Conservation (phyloP, 2,113 vertebrate species). For the Paradoxurus hermaphroditus region DNA sequence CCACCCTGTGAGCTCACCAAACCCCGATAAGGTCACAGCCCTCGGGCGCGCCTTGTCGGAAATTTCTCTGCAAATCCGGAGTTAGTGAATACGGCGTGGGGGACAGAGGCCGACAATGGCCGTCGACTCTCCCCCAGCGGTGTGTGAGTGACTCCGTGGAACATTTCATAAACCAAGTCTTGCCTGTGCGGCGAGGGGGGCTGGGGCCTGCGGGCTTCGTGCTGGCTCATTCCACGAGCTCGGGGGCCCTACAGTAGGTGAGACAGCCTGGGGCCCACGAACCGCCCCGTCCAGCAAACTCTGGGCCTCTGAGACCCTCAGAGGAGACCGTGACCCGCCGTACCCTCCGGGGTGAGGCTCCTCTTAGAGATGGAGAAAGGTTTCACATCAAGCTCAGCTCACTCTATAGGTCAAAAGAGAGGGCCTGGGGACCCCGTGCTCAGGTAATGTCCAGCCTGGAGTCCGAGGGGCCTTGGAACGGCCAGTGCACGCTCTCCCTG, state of each 20-base stretch:
- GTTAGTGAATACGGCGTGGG: neutral
- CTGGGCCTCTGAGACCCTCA: neutral
- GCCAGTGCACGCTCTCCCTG: accelerated
- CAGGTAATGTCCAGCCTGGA: neutral
- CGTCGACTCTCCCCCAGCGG: neutral
- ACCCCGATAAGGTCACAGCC: neutral
- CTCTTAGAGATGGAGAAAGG: neutral
- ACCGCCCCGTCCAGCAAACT: accelerated
- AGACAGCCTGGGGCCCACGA: neutral
- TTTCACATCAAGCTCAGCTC: neutral
- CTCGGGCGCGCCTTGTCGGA: neutral
- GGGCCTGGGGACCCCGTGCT: neutral
- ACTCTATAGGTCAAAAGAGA: neutral
- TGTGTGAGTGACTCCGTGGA: neutral
- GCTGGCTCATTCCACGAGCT: neutral
- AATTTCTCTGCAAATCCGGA: neutral
- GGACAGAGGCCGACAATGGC: neutral
- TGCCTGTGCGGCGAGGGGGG: neutral
- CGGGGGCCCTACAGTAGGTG: neutral
- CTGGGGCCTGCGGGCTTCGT: neutral
- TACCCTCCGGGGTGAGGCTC: accelerated
- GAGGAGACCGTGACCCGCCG: neutral
- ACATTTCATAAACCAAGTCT: neutral
- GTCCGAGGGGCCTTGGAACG: accelerated
- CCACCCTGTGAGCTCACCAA: neutral